These are phyloP conservation scores for Leucopsar rothschildi DNA, from an alignment of 2,113 vertebrate genomes.

Conservation along the genomic window DNA sequence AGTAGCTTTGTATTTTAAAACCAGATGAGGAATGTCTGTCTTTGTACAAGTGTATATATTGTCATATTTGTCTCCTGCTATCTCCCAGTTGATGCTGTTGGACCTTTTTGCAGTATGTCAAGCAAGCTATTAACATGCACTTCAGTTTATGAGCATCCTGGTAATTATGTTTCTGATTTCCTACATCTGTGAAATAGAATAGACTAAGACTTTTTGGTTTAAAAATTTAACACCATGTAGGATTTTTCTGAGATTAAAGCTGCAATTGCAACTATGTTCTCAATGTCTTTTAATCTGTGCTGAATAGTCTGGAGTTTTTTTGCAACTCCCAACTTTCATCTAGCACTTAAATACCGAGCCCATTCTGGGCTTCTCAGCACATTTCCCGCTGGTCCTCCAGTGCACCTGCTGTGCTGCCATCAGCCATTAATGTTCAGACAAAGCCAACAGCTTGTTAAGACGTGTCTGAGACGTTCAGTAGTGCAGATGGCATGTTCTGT, in stretches of 20 bases:
- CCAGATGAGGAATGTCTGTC: not conserved
- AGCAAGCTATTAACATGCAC: not conserved
- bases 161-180: not conserved
- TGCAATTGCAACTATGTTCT: not conserved
- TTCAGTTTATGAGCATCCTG: not conserved
- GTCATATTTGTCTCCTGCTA: not conserved
- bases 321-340: not conserved
- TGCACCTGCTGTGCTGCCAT: constrained; percentile 25
- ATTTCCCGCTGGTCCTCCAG: constrained; percentile 11
- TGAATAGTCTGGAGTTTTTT: not conserved
- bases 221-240: not conserved
- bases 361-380: not conserved
- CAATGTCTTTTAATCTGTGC: not conserved
- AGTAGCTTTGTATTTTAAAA: not conserved
- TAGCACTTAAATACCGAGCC: not conserved
- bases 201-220: not conserved
- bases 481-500: constrained; percentile 22
- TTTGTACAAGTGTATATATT: not conserved
- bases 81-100: not conserved
- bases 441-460: constrained; percentile 14
- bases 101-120: not conserved
- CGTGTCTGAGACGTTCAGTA: not conserved
- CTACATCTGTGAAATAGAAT: not conserved
- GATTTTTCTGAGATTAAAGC: not conserved
- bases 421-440: constrained; percentile 12